Base-by-base conservation (phyloP, 2,797 vertebrate genomes). In the Gila robusta region DNA sequence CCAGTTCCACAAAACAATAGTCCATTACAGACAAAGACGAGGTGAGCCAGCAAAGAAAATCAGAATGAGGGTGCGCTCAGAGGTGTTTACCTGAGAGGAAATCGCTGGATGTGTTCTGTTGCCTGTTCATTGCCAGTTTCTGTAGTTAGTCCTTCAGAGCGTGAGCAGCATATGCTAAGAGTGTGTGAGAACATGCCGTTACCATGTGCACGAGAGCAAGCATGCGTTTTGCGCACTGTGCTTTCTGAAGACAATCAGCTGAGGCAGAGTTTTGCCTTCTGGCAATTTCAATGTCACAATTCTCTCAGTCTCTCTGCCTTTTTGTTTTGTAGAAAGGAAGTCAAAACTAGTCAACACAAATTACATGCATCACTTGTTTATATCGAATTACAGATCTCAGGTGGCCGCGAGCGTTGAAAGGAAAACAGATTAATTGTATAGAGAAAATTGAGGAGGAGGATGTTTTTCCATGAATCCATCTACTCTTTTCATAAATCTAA, bases 21-120 rank as follows among this genome's bases (percentile, higher is more conserved):
- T 80, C 8, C 2, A 1, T 44, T 21, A 39, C 39, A 74, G 9
- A 82, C 32, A 80, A 32, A 62, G 56, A 74, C 3, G 64, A 26
- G 19, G 26, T 41, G 26, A 77, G 32, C 37, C 11, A 59, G 69
- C 23, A 83, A 37, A 83, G 81, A 83, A 52, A 77, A 77, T 44
- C 28, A 64, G 32, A 66, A 37, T 26, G 41, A 86, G 35, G 56
- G 32, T 35, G 17, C 82, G 28, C 81, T 77, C 76, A 66, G 12
- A 77, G 90, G 73, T 52, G 35, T 92, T 94, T 95, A 96, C 96
- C 96, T 95, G 95, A 87, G 82, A 93, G 84, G 80, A 93, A 91
- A 89, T 95, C 93, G 83, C 93, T 93, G 89, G 94, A 92, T 89
- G 92, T 90, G 88, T 89, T 94, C 74, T 92, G 92, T 64, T 92